Conservation (phyloP, 92 coral and sea anemone genomes). For the Palythoa grandis region DNA sequence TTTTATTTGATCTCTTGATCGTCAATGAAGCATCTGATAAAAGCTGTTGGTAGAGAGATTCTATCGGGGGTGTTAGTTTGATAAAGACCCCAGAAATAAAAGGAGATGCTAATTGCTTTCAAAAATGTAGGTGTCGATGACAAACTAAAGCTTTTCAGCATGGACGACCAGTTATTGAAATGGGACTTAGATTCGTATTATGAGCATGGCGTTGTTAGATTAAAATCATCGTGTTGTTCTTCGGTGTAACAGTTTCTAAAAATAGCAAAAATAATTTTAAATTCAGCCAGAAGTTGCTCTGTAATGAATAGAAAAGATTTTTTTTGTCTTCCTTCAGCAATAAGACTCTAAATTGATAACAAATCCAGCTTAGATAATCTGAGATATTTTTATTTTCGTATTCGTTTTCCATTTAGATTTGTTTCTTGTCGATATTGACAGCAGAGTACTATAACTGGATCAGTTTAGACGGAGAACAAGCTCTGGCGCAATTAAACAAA, state of each 20-base stretch:
- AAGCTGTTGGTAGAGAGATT: constrained; percentile 13
- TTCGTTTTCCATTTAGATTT: neutral
- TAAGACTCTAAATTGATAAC: neutral
- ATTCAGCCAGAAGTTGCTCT: neutral
- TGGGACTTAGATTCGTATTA: neutral
- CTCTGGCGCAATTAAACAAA: neutral
- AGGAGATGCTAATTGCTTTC: constrained; percentile 9
- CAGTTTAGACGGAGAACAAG: neutral
- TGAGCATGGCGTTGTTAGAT: neutral
- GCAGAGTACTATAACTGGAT: neutral
- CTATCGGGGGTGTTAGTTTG: constrained; percentile 33
- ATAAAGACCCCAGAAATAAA: constrained; percentile 19
- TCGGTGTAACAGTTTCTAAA: neutral
- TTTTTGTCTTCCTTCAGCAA: neutral
- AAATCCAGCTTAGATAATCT: neutral
- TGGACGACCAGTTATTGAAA: neutral
- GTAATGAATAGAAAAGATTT: neutral
- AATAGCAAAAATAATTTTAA: neutral
- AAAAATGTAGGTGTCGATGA: constrained; percentile 10
- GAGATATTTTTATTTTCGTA: neutral
- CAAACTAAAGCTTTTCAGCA: constrained; percentile 12
- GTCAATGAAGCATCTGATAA: neutral
- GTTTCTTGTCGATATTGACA: neutral
- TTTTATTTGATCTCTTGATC: neutral
- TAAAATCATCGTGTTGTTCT: neutral